These are phyloP conservation scores for Aquatica leii DNA, from an alignment of 2,888 invertebrate genomes.

Conservation along the genomic window DNA sequence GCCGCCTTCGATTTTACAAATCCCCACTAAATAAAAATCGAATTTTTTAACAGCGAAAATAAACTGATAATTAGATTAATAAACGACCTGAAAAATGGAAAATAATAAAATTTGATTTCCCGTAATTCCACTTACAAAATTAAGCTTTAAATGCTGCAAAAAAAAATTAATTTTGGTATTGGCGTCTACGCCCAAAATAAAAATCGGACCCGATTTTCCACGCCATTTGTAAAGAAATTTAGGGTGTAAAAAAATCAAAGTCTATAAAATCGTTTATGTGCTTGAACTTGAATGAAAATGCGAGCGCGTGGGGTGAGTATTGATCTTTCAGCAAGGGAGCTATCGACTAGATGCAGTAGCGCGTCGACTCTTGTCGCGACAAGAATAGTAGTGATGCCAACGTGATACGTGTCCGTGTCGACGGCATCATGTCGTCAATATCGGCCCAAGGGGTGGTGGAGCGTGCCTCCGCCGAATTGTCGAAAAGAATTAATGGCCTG, in stretches of 20 bases:
- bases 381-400: slow-evolving; percentile 30
- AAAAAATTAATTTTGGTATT: too few species aligned
- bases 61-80: too few species aligned
- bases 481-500: slow-evolving; percentile 87
- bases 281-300: slow-evolving; percentile 39
- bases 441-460: slow-evolving; percentile 91
- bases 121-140: too few species aligned
- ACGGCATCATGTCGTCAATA: slow-evolving; percentile 75
- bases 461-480: slow-evolving; percentile 88
- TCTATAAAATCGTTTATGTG: not conserved
- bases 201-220: too few species aligned
- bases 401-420: slow-evolving; percentile 36
- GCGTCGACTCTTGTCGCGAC: slow-evolving; percentile 31
- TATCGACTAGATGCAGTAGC: slow-evolving; percentile 38
- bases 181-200: too few species aligned
- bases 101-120: too few species aligned
- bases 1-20: too few species aligned
- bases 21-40: too few species aligned
- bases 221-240: not conserved
- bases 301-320: slow-evolving; percentile 38
- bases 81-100: too few species aligned
- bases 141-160: too few species aligned
- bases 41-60: too few species aligned
- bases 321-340: slow-evolving; percentile 38
- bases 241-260: not conserved